Evolutionary conservation across 2,888 invertebrate genomes (phyloP).

Genomic region (Philhelius pedissequus): DNA sequence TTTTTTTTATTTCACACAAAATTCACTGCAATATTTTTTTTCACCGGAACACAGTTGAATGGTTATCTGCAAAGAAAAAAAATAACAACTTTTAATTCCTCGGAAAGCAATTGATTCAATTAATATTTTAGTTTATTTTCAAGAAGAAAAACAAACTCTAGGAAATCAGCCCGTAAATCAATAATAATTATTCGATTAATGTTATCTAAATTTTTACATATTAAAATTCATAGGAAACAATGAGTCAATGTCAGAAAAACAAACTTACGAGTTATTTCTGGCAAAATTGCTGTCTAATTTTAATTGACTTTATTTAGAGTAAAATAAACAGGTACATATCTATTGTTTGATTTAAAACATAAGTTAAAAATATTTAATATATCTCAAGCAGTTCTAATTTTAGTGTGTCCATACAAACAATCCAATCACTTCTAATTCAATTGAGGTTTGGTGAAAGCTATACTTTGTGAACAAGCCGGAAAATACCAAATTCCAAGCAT

Average conservation of each 20-base stretch:
- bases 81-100: no score
- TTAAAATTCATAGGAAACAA: no score
- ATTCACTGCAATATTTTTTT: not conserved
- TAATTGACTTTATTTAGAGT: no score
- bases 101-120: no score
- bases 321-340: no score
- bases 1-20: slow-evolving; percentile 9
- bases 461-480: not conserved
- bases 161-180: not conserved
- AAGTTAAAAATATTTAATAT: no score
- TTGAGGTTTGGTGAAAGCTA: not conserved
- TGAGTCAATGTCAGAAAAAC: no score
- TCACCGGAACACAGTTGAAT: not conserved
- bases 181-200: not conserved
- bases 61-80: slow-evolving; percentile 10
- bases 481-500: not conserved
- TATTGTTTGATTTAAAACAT: no score
- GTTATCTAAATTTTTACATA: no score
- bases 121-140: no score
- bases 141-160: not conserved
- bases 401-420: not conserved
- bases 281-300: no score
- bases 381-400: not conserved
- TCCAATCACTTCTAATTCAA: not conserved
- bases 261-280: no score